These are phyloP conservation scores for Clusia tigrina DNA, from an alignment of 2,888 invertebrate genomes.

Conservation along the genomic window DNA sequence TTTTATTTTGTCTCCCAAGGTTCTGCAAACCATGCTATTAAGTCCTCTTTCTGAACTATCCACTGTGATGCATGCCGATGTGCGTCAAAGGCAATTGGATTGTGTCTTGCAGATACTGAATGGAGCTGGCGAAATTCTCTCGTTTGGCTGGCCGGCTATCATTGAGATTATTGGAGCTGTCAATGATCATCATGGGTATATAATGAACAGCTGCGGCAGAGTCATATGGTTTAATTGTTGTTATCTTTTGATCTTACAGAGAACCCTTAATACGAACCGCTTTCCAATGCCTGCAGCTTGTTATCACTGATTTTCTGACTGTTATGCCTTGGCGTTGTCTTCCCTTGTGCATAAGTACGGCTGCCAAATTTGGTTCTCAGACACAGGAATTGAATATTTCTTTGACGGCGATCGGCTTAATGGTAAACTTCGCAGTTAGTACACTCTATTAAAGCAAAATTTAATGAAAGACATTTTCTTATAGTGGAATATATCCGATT, in stretches of 20 bases:
- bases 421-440: slow-evolving; percentile 70
- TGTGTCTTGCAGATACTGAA: slow-evolving; percentile 93
- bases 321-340: slow-evolving; percentile 92
- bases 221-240: neutral
- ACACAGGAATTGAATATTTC: slow-evolving; percentile 97
- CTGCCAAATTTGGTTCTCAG: slow-evolving; percentile 95
- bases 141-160: slow-evolving; percentile 94
- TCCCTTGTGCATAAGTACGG: slow-evolving; percentile 88
- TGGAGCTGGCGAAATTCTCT: slow-evolving; percentile 89
- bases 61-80: slow-evolving; percentile 89
- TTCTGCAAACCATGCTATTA: slow-evolving; percentile 85
- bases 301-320: slow-evolving; percentile 92
- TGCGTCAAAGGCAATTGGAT: slow-evolving; percentile 92
- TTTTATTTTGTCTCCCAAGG: slow-evolving; percentile 51
- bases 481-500: slow-evolving; percentile 99
- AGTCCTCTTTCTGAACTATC: slow-evolving; percentile 93
- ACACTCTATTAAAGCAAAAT: neutral
- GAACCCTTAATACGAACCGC: slow-evolving; percentile 92
- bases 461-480: slow-evolving; percentile 50
- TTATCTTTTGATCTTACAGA: slow-evolving; percentile 63
- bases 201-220: neutral
- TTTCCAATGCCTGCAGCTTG: slow-evolving; percentile 94
- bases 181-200: slow-evolving; percentile 86
- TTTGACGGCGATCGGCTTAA: slow-evolving; percentile 92
- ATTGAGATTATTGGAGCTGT: slow-evolving; percentile 96